Conservation (phyloP, 2,797 vertebrate genomes). For the Mormyrus hasselquistii region DNA sequence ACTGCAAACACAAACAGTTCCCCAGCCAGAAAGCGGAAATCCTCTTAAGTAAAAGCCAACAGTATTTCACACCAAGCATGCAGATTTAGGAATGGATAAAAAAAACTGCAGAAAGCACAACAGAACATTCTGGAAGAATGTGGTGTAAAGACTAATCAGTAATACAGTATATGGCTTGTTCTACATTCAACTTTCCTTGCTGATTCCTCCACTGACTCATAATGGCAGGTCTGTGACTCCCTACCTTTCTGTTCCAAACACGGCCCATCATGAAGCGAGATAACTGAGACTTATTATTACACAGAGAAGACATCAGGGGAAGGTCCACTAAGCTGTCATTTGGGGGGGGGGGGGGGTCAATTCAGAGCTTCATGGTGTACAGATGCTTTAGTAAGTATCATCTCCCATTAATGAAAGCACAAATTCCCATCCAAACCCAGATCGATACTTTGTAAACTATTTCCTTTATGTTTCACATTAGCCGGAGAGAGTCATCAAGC, state of each 20-base stretch:
- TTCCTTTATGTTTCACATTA: not conserved
- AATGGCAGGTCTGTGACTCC: constrained; percentile 10
- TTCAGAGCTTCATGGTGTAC: not conserved
- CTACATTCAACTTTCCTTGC: constrained; percentile 18
- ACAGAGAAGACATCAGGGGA: not conserved
- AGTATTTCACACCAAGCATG: not conserved
- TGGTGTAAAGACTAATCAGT: not conserved
- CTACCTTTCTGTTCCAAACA: constrained; percentile 13
- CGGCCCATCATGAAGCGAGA: not conserved
- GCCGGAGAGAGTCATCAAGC: not conserved
- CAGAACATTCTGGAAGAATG: constrained; percentile 21
- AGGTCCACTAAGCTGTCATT: not conserved
- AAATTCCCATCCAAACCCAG: not conserved
- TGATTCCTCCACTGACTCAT: constrained; percentile 14
- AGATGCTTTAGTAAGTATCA: not conserved
- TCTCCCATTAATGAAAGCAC: not conserved
- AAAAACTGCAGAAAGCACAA: not conserved
- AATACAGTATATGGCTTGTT: constrained; percentile 5
- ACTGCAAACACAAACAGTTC: not conserved
- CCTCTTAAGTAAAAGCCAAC: constrained; percentile 18
- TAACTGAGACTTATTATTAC: not conserved
- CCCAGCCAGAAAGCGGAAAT: constrained; percentile 7
- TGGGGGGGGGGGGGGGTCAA: not conserved
- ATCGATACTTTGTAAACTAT: not conserved
- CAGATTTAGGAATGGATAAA: constrained; percentile 12